Evolutionary conservation across 2,797 vertebrate species (phyloP).

Genomic region (Diglossa cyanea): DNA sequence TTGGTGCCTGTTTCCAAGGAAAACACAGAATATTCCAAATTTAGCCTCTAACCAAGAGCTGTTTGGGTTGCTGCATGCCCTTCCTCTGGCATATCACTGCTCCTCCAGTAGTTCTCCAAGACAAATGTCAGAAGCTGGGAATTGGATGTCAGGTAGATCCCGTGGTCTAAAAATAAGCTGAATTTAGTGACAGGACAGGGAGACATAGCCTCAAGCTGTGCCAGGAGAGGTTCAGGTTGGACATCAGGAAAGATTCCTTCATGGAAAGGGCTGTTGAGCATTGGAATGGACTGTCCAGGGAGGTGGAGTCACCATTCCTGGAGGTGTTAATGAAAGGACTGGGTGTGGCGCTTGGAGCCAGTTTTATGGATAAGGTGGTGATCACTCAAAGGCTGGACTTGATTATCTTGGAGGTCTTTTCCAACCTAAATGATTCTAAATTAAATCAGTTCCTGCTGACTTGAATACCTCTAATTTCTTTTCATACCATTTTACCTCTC

Average conservation of each 20-base stretch:
- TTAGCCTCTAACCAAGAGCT: fast-evolving
- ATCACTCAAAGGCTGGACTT: background rate
- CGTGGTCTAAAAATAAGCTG: background rate
- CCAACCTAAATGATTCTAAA: background rate
- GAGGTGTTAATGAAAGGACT: fast-evolving
- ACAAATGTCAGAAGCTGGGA: background rate
- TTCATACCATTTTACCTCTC: background rate
- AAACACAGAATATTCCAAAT: background rate
- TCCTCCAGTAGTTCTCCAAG: background rate
- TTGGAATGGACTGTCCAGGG: background rate
- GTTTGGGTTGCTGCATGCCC: background rate
- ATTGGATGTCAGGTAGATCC: background rate
- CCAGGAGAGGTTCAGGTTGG: background rate
- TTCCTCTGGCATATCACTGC: background rate
- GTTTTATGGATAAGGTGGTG: background rate
- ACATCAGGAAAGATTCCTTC: background rate
- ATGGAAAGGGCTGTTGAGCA: background rate
- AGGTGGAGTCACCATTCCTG: background rate
- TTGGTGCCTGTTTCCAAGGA: background rate
- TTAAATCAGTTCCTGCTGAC: background rate
- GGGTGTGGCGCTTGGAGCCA: background rate
- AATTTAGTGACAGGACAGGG: background rate
- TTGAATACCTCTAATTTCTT: background rate
- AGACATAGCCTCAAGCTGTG: background rate
- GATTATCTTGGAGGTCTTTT: background rate